Percentiles rank a stretch among this genome's conserved stretches.
phyloP scores from a whole-genome alignment of 2,888 invertebrate species.

The Clanis bilineata region DNA sequence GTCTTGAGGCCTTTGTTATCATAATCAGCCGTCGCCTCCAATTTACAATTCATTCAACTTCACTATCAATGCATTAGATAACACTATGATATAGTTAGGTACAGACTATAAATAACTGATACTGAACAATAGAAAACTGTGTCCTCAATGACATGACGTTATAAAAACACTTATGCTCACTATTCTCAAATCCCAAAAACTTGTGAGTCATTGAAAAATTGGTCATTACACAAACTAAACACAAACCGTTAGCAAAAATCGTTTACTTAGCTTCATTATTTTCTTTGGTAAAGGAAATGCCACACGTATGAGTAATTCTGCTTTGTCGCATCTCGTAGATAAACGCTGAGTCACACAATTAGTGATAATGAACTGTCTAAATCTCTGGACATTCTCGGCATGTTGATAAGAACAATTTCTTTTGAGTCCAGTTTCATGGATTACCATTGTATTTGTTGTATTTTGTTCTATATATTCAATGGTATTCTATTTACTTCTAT shows the following conservation, averaged over 20 bases:
- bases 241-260: conserved; percentile 13
- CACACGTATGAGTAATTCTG: conserved; percentile 30
- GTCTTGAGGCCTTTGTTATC: no score
- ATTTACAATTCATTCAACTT: no score
- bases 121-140: not conserved
- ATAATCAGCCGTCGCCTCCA: not conserved
- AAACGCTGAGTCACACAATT: conserved; percentile 73
- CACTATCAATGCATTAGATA: not conserved
- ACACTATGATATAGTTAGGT: not conserved
- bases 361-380: conserved; percentile 77
- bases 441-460: not conserved
- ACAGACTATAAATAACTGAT: not conserved
- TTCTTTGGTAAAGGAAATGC: conserved; percentile 38
- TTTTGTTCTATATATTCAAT: no score
- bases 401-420: conserved; percentile 54
- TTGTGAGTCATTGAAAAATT: not conserved
- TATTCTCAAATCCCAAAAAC: not conserved
- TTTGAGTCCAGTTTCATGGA: conserved; percentile 10
- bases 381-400: conserved; percentile 60
- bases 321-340: conserved; percentile 23
- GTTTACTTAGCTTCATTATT: conserved; percentile 11
- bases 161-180: no score
- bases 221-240: not conserved
- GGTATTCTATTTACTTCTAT: no score
- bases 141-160: no score